phyloP scores from a whole-genome alignment of 2,113 vertebrate genomes.

The Myanophis thanlyinensis region DNA sequence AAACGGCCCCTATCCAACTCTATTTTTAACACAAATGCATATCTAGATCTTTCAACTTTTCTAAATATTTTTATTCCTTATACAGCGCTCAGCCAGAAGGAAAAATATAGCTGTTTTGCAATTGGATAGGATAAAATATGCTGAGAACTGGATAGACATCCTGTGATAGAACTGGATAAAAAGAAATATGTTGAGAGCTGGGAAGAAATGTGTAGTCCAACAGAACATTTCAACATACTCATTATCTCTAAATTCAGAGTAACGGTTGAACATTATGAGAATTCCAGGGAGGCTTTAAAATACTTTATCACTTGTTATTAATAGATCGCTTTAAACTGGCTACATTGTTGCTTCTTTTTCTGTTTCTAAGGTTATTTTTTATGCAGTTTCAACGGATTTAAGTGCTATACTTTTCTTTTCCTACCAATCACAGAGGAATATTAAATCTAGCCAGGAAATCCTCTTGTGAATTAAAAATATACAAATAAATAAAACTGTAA shows the following conservation, averaged over 20 bases:
- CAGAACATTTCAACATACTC: not conserved
- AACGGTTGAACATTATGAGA: not conserved
- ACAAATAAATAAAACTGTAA: not conserved
- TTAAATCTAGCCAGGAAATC: not conserved
- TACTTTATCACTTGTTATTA: not conserved
- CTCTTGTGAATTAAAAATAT: not conserved
- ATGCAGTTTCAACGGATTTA: not conserved
- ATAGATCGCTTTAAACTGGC: not conserved
- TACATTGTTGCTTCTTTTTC: not conserved
- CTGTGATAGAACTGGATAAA: not conserved
- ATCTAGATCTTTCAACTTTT: constrained; percentile 22
- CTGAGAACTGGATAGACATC: not conserved
- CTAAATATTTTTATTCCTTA: constrained; percentile 21
- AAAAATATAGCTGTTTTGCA: not conserved
- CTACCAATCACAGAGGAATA: not conserved
- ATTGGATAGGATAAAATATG: not conserved
- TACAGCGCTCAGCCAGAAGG: constrained; percentile 5
- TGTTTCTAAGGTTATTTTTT: not conserved
- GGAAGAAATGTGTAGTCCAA: not conserved
- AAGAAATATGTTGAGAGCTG: not conserved
- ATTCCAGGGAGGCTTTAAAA: not conserved
- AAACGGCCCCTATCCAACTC: constrained; percentile 18
- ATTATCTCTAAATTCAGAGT: not conserved
- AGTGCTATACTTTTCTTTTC: not conserved
- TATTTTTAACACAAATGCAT: constrained; percentile 33